Base-by-base conservation (phyloP, 2,797 vertebrate species). In the Sebastiscus tertius region DNA sequence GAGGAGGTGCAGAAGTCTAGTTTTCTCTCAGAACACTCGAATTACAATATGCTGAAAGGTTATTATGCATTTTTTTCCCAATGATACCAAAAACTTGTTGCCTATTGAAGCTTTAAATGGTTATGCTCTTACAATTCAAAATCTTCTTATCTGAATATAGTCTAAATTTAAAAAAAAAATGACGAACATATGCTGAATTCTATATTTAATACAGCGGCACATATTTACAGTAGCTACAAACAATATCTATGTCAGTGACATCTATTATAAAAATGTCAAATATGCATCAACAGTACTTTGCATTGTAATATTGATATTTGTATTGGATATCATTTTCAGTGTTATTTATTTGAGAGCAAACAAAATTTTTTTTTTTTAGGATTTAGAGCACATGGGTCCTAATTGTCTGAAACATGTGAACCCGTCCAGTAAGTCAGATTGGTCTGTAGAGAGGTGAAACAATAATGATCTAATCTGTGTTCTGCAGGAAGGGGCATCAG, bases 401-500 rank as follows among this genome's bases (percentile, higher is more conserved):
- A 12, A 18, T 4, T 34, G 3, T 12, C 7, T 24, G n/a, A 60
- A 59, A 31, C 26, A n/a, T 10, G 3, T 69, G 3, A 34, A 6
- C 11, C 9, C 31, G 6, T 26, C 60, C 4, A 55, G 10, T 26
- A 42, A 33, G 46, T 54, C 29, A 54, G 20, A 42, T 68, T 6
- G 12, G 4, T 31, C 49, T 6, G 18, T n/a, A 14, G 24, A 39
- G 49, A 66, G 33, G 14, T 3, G n/a, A 42, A 67, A 59, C 56
- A n/a, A 54, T 34, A 55, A 76, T 67, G 3, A 24, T 77, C n/a
- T 20, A 7, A 55, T 65, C 18, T 20, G 5, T 83, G 5, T 81
- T 78, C 87, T 82, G 62, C 92, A 99, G 98, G 97, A 98, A 29
- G 93, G 87, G 54, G 95, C 96, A 49, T 64, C 88, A 3, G 94